phyloP scores from a whole-genome alignment of 2,888 invertebrate species.

The Disparrhopalites patrizii region DNA sequence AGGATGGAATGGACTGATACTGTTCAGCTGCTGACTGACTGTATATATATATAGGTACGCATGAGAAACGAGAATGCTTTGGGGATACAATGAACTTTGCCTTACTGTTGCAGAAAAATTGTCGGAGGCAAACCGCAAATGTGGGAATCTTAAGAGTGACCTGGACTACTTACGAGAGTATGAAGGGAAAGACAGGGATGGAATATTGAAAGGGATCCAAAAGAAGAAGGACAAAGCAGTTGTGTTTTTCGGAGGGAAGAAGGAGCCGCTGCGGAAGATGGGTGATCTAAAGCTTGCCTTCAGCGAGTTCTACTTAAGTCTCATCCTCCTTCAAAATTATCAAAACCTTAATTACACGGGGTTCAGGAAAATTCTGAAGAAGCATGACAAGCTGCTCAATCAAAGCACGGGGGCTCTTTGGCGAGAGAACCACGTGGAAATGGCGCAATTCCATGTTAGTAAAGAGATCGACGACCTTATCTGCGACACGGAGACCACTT shows the following conservation, averaged over 20 bases:
- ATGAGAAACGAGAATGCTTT: too few species aligned
- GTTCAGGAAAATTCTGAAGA: conserved; percentile 97
- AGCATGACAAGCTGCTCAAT: conserved; percentile 92
- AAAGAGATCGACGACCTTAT: conserved; percentile 96
- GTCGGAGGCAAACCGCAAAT: conserved; percentile 94
- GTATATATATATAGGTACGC: too few species aligned
- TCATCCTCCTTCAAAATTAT: conserved; percentile 95
- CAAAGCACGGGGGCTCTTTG: conserved; percentile 85
- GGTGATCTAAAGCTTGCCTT: conserved; percentile 95
- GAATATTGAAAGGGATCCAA: conserved; percentile 49
- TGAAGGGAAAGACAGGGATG: conserved; percentile 42
- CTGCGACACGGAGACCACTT: conserved; percentile 83
- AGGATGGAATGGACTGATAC: too few species aligned
- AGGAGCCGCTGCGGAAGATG: conserved; percentile 71
- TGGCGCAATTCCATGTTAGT: conserved; percentile 90
- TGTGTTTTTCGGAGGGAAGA: conserved; percentile 52
- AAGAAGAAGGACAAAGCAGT: conserved; percentile 46
- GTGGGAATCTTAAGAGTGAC: conserved; percentile 83
- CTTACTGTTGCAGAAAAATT: conserved; percentile 73
- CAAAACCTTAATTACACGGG: conserved; percentile 98
- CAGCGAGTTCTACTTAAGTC: conserved; percentile 95
- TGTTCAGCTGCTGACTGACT: too few species aligned
- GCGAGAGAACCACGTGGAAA: conserved; percentile 87
- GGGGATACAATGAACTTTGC: too few species aligned
- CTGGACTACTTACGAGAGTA: conserved; percentile 58